Percentiles rank a stretch among this genome's conserved stretches.
Evolutionary conservation across 2,888 invertebrate species (phyloP).

Genomic region (Cantharis lateralis): DNA sequence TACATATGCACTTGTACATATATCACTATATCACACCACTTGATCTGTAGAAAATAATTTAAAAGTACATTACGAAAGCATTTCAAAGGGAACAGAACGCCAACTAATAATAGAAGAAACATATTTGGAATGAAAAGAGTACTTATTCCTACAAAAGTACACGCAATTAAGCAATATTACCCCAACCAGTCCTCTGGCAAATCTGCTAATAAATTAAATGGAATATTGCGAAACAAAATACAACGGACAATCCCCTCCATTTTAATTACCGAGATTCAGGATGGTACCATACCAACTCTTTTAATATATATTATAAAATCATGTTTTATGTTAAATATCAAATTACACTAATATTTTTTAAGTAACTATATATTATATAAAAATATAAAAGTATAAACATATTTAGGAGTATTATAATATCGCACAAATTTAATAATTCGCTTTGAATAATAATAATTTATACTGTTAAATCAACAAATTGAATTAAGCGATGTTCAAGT

Average conservation of each 20-base stretch:
- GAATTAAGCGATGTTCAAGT: not conserved
- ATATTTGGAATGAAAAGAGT: constrained; percentile 23
- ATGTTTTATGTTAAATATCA: not conserved
- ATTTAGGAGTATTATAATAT: no score
- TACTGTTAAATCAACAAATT: not conserved
- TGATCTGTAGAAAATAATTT: constrained; percentile 34
- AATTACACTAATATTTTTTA: no score
- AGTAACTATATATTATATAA: no score
- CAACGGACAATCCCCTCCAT: constrained; percentile 12
- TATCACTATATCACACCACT: constrained; percentile 30
- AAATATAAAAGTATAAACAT: no score
- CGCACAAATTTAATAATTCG: not conserved
- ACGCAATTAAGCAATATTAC: constrained; percentile 30
- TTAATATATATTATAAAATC: constrained; percentile 7
- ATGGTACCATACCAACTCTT: constrained; percentile 7
- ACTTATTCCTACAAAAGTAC: constrained; percentile 28
- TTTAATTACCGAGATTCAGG: constrained; percentile 18
- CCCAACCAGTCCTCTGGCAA: constrained; percentile 19
- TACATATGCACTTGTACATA: constrained; percentile 29
- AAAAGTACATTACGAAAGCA: constrained; percentile 36
- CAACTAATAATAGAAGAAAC: constrained; percentile 25
- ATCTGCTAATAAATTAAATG: constrained; percentile 22
- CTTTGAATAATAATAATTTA: not conserved
- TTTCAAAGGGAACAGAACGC: constrained; percentile 33
- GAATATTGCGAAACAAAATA: constrained; percentile 14